Evolutionary conservation across 2,113 vertebrate species (phyloP), one percentile per base, ranked within the genome.

Genomic region (Cervus canadensis): DNA sequence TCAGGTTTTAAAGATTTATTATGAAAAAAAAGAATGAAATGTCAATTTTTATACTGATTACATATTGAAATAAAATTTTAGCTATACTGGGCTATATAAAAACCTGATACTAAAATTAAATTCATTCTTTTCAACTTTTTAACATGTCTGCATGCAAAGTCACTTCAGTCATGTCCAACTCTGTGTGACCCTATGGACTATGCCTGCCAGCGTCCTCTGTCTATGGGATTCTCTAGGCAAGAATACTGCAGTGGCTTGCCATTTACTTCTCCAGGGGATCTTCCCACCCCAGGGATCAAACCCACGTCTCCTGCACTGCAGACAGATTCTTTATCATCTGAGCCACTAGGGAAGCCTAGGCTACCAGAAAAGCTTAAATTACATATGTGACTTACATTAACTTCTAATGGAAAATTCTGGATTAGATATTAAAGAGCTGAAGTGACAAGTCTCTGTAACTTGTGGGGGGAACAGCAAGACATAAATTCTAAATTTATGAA

Each of bases 31-130:
- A 76, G 12, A 60, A 92, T 11, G 7, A 67, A 96, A 92, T 14
- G 33, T 52, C n/a, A 78, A 59, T 36, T 84, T 82, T 87, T 93
- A 92, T n/a, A 93, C 28, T 48, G 21, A 96, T 10, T 89, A 7
- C 36, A 48, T 26, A 78, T 33, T 62, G 45, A 95, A 93, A 88
- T 81, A 62, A 89, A 89, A 84, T 78, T 91, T 95, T 78, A 93
- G 16, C 71, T 43, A 62, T 48, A 74, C 0, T 78, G 59, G 7
- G 13, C 54, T 64, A 96, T 8, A 74, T 19, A 94, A 94, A 40
- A 83, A 83, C 36, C 87, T n/a, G 50, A 81, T 57, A 91, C 40
- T 78, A 57, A 84, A 50, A 12, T 83, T 94, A 87, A 30, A 40
- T 50, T 78, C 33, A 83, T 78, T 85, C 45, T 92, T 93, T 85